Evolutionary conservation across 2,113 vertebrate species (phyloP).

Genomic region (Clarias macrocephalus): DNA sequence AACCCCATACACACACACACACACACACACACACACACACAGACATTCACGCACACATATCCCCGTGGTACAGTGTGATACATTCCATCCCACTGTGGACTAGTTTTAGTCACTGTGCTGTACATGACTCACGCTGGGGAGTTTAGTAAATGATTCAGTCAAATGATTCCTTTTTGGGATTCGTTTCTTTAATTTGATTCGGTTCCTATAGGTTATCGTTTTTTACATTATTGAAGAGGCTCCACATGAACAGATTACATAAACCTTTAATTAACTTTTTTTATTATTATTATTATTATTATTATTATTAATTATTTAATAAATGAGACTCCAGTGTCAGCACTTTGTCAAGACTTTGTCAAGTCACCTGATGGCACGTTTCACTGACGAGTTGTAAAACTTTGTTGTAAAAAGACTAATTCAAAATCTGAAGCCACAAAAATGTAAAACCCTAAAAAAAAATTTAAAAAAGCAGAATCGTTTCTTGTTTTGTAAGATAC

Average conservation of each 20-base stretch:
- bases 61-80: background rate
- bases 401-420: background rate
- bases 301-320: too few relatives aligned
- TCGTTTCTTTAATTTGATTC: background rate
- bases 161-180: background rate
- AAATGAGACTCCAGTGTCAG: background rate
- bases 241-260: background rate
- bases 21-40: slow-evolving; percentile 21
- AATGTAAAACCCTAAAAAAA: background rate
- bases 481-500: slow-evolving; percentile 32
- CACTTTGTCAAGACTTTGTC: background rate
- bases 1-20: slow-evolving; percentile 9
- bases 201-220: background rate
- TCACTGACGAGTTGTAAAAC: background rate
- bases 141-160: background rate
- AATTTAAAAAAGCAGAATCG: background rate
- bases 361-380: background rate
- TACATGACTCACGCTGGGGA: background rate
- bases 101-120: background rate
- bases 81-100: background rate
- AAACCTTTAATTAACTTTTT: background rate
- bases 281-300: too few relatives aligned
- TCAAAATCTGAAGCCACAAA: background rate
- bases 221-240: background rate
- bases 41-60: background rate